Base-by-base conservation (phyloP, 2,797 vertebrate species). In the Bradypodion pumilum region DNA sequence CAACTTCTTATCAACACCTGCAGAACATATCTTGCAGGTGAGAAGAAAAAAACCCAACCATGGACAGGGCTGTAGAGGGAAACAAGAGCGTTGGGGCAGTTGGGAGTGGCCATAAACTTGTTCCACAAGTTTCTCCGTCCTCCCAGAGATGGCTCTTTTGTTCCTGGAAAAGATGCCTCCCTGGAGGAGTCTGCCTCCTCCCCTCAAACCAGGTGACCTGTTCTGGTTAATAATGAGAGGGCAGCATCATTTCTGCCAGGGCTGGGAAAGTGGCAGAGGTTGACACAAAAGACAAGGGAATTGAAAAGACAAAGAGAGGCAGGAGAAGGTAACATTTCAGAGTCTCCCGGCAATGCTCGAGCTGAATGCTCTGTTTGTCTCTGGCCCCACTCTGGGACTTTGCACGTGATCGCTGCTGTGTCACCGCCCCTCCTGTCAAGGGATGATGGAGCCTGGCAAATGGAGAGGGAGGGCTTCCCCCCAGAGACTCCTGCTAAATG, bases 221-320 rank as follows among this genome's bases (percentile, higher is more conserved):
- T n/a, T 91, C 56, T 44, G 5, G 75, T 91, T 75, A 0, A 90
- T 85, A 89, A 83, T 46, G 88, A 92, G 92, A 91, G 88, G 85
- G 90, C 66, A 91, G 91, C 78, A 82, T 52, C 90, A 86, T 86
- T 86, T 88, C 85, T 84, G 82, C 89, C 80, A 21, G 60, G 87
- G 89, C 94, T 94, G 95, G 95, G 95, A 97, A 96, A 94, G 89
- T 89, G 92, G 92, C 79, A 81, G 86, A 89, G 32, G 85, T 94
- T 92, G 93, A 92, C 89, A 90, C 89, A 86, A 59, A 84, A 81
- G 69, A 93, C 92, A 90, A 81, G 75, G 91, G n/a, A 83, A 91
- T 1, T 85, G 93, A 89, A 91, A 93, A 75, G 88, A 95, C 94
- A 95, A 95, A 68, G 78, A 91, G 90, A 87, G 27, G 88, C 86